Percentiles rank a stretch among this genome's conserved stretches.
These are phyloP conservation scores for Drosophila prolongata DNA, from an alignment of 2,888 invertebrate genomes.

Conservation along the genomic window DNA sequence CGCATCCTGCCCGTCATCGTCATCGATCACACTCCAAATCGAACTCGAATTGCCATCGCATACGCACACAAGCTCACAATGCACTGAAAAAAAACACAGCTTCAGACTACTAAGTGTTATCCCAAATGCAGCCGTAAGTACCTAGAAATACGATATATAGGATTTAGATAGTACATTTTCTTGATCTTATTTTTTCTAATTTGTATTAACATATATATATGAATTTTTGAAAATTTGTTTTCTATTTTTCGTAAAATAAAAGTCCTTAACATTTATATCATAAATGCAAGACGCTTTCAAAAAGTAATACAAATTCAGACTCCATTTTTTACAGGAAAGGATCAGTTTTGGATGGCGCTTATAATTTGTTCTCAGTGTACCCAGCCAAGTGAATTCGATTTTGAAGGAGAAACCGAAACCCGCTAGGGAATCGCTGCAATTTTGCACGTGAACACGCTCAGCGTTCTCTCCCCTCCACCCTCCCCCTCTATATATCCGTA, in stretches of 20 bases:
- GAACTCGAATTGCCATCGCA: constrained; percentile 54
- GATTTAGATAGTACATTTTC: no score
- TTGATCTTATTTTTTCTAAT: no score
- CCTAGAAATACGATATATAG: no score
- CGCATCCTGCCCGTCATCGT: constrained; percentile 50
- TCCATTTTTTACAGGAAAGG: not conserved
- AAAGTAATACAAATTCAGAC: no score
- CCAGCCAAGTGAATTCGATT: constrained; percentile 52
- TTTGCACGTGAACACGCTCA: constrained; percentile 79
- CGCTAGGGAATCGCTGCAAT: constrained; percentile 72
- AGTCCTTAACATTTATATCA: no score
- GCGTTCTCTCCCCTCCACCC: constrained; percentile 27
- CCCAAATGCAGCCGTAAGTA: no score
- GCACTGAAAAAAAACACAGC: not conserved
- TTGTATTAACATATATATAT: no score
- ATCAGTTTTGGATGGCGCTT: not conserved
- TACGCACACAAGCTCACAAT: constrained; percentile 6
- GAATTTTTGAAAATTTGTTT: no score
- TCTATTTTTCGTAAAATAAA: no score
- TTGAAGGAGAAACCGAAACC: constrained; percentile 51
- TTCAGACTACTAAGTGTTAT: no score
- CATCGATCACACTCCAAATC: constrained; percentile 77
- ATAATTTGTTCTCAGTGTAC: not conserved
- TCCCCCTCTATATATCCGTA: constrained; percentile 47
- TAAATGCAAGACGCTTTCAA: no score